phyloP scores from a whole-genome alignment of 2,797 vertebrate species.

The Falco columbarius region DNA sequence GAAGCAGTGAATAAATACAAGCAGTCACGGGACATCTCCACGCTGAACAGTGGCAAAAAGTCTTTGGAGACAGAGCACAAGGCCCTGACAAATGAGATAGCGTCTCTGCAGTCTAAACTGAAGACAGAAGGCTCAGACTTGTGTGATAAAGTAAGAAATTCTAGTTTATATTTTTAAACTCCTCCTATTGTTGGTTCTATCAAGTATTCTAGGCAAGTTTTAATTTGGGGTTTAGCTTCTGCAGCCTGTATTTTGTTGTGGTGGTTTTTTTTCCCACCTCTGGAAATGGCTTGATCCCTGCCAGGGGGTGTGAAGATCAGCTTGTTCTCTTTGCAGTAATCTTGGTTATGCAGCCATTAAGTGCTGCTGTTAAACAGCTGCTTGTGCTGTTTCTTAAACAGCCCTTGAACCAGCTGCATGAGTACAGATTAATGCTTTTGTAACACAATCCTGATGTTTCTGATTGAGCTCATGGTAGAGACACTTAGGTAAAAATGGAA shows the following conservation, averaged over 20 bases:
- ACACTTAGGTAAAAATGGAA: neutral
- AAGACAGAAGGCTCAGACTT: slow-evolving; percentile 96
- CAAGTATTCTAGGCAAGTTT: neutral
- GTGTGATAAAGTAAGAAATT: slow-evolving; percentile 88
- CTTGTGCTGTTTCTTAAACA: neutral
- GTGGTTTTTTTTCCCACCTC: too few species aligned
- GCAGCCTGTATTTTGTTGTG: neutral
- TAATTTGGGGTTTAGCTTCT: neutral
- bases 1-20: slow-evolving; percentile 97
- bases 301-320: neutral
- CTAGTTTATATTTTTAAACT: neutral
- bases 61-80: slow-evolving; percentile 93
- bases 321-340: neutral
- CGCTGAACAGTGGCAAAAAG: slow-evolving; percentile 92
- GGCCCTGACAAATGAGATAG: slow-evolving; percentile 88
- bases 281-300: neutral
- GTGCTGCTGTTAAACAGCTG: neutral
- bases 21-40: slow-evolving; percentile 91
- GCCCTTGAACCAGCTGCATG: neutral
- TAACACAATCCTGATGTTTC: neutral
- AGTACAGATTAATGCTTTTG: neutral
- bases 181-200: neutral
- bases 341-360: neutral
- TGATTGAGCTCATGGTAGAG: neutral
- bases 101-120: slow-evolving; percentile 89